These are phyloP conservation scores for Unio pictorum DNA, from an alignment of 2,888 invertebrate species.

Conservation along the genomic window DNA sequence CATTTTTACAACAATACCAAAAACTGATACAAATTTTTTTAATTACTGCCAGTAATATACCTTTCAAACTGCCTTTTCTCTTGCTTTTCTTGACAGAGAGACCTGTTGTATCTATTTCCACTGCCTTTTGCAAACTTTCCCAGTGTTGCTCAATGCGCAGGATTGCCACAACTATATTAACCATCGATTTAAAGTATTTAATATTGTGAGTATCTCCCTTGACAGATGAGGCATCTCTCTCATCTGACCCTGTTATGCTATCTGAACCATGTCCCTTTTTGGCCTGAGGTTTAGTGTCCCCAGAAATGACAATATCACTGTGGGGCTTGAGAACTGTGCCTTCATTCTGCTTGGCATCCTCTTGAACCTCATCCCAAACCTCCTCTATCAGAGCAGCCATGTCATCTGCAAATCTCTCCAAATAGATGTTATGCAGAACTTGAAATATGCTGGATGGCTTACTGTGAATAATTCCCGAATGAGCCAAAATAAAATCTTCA, in stretches of 20 bases:
- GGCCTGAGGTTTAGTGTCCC: too few species aligned
- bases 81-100: constrained; percentile 48
- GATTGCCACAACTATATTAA: constrained; percentile 54
- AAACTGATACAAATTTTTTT: too few species aligned
- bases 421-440: constrained; percentile 63
- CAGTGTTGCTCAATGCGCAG: constrained; percentile 60
- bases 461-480: constrained; percentile 61
- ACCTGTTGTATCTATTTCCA: constrained; percentile 61
- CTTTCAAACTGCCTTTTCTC: constrained; percentile 61
- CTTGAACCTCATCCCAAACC: constrained; percentile 59
- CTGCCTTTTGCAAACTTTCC: constrained; percentile 53
- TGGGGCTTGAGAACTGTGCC: too few species aligned
- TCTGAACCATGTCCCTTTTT: too few species aligned
- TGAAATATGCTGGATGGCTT: constrained; percentile 56
- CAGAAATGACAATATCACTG: too few species aligned
- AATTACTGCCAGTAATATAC: constrained; percentile 26
- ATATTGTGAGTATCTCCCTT: constrained; percentile 5
- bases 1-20: too few species aligned
- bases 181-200: constrained; percentile 51
- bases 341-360: constrained; percentile 12
- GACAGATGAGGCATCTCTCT: neutral
- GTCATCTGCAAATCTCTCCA: constrained; percentile 65
- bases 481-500: constrained; percentile 64
- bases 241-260: too few species aligned
- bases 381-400: constrained; percentile 61